Evolutionary conservation across 37 sponge, comb jelly and placozoan species (phyloP).

Genomic region (Dysidea cf. avara): DNA sequence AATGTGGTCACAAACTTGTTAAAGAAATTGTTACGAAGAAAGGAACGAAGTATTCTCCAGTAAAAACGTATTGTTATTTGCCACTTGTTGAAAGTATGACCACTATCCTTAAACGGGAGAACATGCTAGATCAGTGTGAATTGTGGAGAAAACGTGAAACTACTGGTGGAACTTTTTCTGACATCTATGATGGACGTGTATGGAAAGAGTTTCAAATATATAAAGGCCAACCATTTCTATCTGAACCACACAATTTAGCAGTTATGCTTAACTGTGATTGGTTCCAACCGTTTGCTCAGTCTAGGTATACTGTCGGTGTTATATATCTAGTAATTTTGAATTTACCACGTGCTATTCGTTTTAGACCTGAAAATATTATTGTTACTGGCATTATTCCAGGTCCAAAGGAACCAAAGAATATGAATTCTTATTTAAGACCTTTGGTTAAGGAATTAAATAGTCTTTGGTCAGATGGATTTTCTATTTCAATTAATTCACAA

Average conservation of each 20-base stretch:
- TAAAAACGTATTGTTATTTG: too few relatives aligned
- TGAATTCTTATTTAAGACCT: conserved; percentile 1
- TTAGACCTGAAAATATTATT: conserved; percentile 16
- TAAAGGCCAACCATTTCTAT: conserved; percentile 5
- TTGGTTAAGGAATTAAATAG: not conserved
- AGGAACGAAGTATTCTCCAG: too few relatives aligned
- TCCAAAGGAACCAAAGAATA: conserved; percentile 11
- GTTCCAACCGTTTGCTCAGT: conserved; percentile 24
- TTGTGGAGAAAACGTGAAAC: too few relatives aligned
- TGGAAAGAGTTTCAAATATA: not conserved
- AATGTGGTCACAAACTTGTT: too few relatives aligned
- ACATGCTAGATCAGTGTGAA: too few relatives aligned
- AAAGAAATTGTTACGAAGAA: too few relatives aligned
- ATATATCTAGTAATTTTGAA: conserved; percentile 21
- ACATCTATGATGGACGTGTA: not conserved
- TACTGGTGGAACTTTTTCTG: too few relatives aligned
- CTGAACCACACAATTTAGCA: not conserved
- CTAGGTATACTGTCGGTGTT: conserved; percentile 17
- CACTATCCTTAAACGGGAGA: too few relatives aligned
- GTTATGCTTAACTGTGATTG: conserved; percentile 20
- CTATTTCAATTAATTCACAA: too few relatives aligned
- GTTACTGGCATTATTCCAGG: conserved; percentile 29
- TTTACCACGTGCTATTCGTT: conserved; percentile 7
- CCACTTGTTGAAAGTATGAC: too few relatives aligned
- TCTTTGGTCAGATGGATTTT: not conserved